These are phyloP conservation scores for Sebastes cheni DNA, from an alignment of 2,797 vertebrate species.

Conservation along the genomic window DNA sequence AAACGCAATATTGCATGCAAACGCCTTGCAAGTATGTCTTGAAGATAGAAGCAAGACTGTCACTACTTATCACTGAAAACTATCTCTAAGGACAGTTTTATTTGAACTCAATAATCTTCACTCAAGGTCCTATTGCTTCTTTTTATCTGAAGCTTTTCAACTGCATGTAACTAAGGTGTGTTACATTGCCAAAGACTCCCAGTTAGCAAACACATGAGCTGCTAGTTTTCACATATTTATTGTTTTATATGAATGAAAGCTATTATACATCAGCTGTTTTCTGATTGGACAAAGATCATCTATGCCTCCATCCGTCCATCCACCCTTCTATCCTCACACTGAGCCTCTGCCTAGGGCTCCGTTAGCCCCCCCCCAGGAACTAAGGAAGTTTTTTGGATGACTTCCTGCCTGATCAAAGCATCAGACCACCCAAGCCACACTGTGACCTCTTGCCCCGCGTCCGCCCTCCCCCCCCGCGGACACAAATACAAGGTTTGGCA, in stretches of 20 bases:
- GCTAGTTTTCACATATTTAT: background rate
- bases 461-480: conserved; percentile 16
- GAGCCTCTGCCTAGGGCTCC: conserved; percentile 5
- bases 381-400: conserved; percentile 38
- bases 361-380: conserved; percentile 1
- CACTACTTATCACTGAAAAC: conserved; percentile 3
- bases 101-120: background rate
- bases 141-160: background rate
- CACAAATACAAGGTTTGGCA: conserved; percentile 57
- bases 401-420: conserved; percentile 69
- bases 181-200: background rate
- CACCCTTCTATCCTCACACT: background rate
- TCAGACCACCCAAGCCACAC: conserved; percentile 39
- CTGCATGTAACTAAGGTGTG: background rate
- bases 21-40: background rate
- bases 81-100: background rate
- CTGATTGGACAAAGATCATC: background rate
- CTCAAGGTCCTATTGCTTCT: background rate
- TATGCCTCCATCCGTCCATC: background rate
- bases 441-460: conserved; percentile 48
- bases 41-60: background rate
- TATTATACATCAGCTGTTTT: background rate
- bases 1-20: conserved; percentile 14
- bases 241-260: background rate
- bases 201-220: background rate